phyloP scores from a whole-genome alignment of 2,888 invertebrate genomes.

The Steinernema scapterisci region DNA sequence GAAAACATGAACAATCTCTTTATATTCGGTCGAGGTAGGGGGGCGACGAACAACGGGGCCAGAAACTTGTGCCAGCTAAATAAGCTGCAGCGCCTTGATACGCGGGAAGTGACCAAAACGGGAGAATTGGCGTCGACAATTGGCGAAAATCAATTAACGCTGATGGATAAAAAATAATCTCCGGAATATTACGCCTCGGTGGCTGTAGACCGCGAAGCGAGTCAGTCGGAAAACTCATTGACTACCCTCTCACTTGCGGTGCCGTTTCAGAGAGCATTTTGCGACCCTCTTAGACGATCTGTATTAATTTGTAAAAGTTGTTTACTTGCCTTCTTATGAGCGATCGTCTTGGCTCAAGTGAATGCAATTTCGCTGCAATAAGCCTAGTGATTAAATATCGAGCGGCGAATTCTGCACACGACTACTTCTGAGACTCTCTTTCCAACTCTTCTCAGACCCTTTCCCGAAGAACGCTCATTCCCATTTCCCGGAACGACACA shows the following conservation, averaged over 20 bases:
- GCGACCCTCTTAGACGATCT: not conserved
- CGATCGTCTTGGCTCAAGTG: conserved; percentile 4
- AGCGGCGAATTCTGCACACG: not conserved
- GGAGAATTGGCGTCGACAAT: conserved; percentile 13
- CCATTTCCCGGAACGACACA: not conserved
- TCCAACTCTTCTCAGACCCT: too few species aligned
- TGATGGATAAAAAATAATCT: conserved; percentile 19
- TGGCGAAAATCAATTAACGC: conserved; percentile 7
- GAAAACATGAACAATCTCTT: not conserved
- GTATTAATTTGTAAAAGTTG: conserved; percentile 34
- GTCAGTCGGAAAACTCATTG: conserved; percentile 7
- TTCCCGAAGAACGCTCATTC: too few species aligned
- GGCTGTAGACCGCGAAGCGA: not conserved
- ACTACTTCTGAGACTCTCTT: not conserved
- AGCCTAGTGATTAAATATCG: conserved; percentile 9
- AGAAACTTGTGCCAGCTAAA: not conserved
- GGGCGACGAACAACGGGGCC: not conserved
- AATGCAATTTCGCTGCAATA: conserved; percentile 22
- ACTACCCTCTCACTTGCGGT: not conserved
- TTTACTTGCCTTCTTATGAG: conserved; percentile 23
- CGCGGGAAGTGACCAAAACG: not conserved
- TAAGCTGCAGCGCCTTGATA: not conserved
- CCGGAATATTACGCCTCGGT: conserved; percentile 15
- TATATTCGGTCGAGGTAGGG: not conserved
- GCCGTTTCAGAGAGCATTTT: not conserved